Base-by-base conservation (phyloP, 2,888 invertebrate genomes). In the Heliconius hortense region DNA sequence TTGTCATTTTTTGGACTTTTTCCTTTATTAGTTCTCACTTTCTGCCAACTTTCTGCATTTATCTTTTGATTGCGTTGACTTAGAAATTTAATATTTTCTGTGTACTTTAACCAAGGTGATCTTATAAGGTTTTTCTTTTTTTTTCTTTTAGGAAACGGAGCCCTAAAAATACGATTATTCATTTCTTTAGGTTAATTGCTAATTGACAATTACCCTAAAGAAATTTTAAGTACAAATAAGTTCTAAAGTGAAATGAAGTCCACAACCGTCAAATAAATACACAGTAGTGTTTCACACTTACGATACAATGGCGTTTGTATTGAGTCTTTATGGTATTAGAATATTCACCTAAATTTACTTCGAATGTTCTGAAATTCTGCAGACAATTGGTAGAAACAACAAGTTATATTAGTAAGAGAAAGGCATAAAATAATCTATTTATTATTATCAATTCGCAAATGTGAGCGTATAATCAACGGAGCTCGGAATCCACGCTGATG, bases 381-480 rank as follows among this genome's bases (percentile, higher is more conserved):
- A 31, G n/a, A 35, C n/a, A 64, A 10, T 64, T 64, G 35, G 21
- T 13, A n/a, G 68, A 53, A 68, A 21, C 21, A 48, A 11, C 11
- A 11, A 68, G 48, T 28, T 21, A 28, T 18, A 53, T 26, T 68
- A 11, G 48, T 68, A 28, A 28, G 53, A 13, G 28, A 53, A 21
- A 48, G 68, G 26, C 53, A 69, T 31, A n/a, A 53, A n/a, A 53
- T 69, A 69, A 69, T 69, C 53, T 53, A 69, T 69, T 28, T 69
- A 69, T 69, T 53, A 56, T 53, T 53, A 56, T 53, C 53, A 31
- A n/a, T 48, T 69, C 15, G 1, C 68, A 69, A 69, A 31, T 56
- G 31, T 31, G 68, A 15, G n/a, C n/a, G 53, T 69, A 69, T 31
- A 69, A 69, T 69, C 53, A 69, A 31, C 53, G 68, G 2, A 21